Percentiles rank a stretch among this genome's conserved stretches.
phyloP scores from a whole-genome alignment of 2,797 vertebrate genomes.

The Parauchenoglanis punctatus region DNA sequence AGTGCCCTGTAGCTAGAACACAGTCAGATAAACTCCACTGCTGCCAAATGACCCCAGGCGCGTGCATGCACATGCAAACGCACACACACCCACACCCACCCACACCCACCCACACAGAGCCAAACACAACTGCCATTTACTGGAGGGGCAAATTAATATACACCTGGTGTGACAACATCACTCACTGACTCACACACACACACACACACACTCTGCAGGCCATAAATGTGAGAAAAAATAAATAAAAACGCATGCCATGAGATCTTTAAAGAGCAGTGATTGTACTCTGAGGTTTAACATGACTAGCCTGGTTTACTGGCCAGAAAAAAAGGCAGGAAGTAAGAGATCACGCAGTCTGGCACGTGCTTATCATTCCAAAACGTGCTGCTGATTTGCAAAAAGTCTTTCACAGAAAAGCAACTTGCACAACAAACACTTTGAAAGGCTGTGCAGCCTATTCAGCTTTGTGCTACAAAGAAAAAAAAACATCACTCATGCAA shows the following conservation, averaged over 20 bases:
- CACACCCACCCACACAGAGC: not conserved
- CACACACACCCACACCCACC: slow-evolving; percentile 12
- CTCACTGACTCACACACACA: slow-evolving; percentile 1
- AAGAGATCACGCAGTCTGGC: not conserved
- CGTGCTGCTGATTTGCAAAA: slow-evolving; percentile 33
- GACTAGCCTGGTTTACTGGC: not conserved
- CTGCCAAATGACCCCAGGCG: slow-evolving; percentile 46
- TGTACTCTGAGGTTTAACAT: slow-evolving; percentile 8
- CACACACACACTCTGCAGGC: not conserved
- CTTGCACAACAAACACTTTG: slow-evolving; percentile 40
- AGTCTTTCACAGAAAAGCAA: slow-evolving; percentile 17
- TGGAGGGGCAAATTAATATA: slow-evolving; percentile 38
- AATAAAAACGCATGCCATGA: slow-evolving; percentile 3
- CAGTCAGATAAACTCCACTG: slow-evolving; percentile 37
- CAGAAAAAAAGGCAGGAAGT: not conserved
- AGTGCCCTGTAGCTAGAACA: slow-evolving; percentile 45
- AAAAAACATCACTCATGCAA: slow-evolving; percentile 63
- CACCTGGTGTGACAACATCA: slow-evolving; percentile 21
- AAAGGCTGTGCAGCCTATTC: slow-evolving; percentile 42
- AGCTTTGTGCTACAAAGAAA: slow-evolving; percentile 20
- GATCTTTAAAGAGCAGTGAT: slow-evolving; percentile 23
- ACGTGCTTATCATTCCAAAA: slow-evolving; percentile 7
- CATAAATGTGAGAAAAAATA: slow-evolving; percentile 1
- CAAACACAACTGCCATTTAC: slow-evolving; percentile 28
- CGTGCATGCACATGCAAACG: slow-evolving; percentile 20